Base-by-base conservation (phyloP, 92 coral and sea anemone genomes). In the Ricordea florida region DNA sequence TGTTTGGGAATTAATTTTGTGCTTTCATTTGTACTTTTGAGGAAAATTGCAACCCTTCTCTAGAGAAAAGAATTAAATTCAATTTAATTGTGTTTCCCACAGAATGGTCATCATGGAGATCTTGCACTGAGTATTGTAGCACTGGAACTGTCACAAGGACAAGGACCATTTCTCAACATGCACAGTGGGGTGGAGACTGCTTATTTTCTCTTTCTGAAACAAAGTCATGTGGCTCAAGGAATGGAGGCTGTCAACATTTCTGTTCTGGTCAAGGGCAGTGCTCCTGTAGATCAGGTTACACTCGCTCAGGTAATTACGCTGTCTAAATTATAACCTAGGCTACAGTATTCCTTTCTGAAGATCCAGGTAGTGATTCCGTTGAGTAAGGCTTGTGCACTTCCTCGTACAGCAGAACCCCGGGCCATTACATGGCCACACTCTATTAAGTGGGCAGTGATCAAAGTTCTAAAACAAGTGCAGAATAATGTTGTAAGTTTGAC, bases 41-140 rank as follows among this genome's bases (percentile, higher is more conserved):
- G 14, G 31, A 23, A 8, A 10, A 2, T 24, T 21, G 23, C 18
- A 1, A 51, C 11, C 25, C 34, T 22, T 9, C 17, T 11, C 6
- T 8, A 23, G 14, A 52, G 15, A 6, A 15, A 6, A 10, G 51
- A 10, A 10, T 7, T 49, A 48, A 21, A 18, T 9, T 18, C 37
- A 10, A 58, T 5, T 5, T 17, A n/a, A 5, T 16, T 1, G 24
- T 37, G n/a, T 14, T 40, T 13, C 22, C 69, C 48, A 0, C 9
- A 93, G 98, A 8, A 2, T 89, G 98, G 98, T 24, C 69, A 9
- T 3, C 69, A 8, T 93, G 96, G 96, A 31, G 65, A 22, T 0
- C 34, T 3, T 93, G 98, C 72, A 67, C 82, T 10, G 42, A 56
- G 33, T 14, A 46, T 0, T 90, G 96, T 50, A 30, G 29, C 13